Conservation (phyloP, 1,140 invertebrate genomes). For the Drosophila mayri region DNA sequence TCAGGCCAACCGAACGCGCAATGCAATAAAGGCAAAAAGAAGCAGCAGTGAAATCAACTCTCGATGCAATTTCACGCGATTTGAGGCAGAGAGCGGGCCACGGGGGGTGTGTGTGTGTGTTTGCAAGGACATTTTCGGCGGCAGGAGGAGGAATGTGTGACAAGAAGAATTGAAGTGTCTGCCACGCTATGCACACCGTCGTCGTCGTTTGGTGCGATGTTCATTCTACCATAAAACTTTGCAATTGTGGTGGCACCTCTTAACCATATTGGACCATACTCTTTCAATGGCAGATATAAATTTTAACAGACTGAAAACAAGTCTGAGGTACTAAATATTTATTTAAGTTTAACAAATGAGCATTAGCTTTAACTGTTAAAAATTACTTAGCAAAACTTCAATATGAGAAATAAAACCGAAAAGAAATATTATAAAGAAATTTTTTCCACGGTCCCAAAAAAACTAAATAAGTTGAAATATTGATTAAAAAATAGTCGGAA, state of each 20-base stretch:
- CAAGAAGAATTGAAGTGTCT: slow-evolving; percentile 47
- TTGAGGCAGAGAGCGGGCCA: not conserved
- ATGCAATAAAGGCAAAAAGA: slow-evolving; percentile 66
- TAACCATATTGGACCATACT: slow-evolving; percentile 1
- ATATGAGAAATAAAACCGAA: too few species aligned
- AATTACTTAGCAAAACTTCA: not conserved
- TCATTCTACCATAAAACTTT: slow-evolving; percentile 46
- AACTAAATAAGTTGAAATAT: too few species aligned
- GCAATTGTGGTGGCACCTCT: slow-evolving; percentile 31
- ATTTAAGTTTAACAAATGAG: not conserved
- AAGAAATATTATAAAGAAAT: too few species aligned
- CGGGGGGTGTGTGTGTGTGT: not conserved
- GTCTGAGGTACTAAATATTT: not conserved
- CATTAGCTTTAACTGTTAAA: not conserved
- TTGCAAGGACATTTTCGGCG: slow-evolving; percentile 12
- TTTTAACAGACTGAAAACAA: not conserved
- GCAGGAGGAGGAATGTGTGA: slow-evolving; percentile 4
- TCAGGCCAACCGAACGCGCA: slow-evolving; percentile 62
- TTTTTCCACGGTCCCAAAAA: too few species aligned
- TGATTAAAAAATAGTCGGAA: too few species aligned
- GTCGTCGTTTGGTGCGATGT: slow-evolving; percentile 18
- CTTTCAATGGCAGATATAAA: not conserved
- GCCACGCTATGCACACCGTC: slow-evolving; percentile 27
- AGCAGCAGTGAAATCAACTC: slow-evolving; percentile 61
- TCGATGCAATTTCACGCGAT: slow-evolving; percentile 61